phyloP scores from a whole-genome alignment of 2,113 vertebrate genomes.

The Myotis davidii region DNA sequence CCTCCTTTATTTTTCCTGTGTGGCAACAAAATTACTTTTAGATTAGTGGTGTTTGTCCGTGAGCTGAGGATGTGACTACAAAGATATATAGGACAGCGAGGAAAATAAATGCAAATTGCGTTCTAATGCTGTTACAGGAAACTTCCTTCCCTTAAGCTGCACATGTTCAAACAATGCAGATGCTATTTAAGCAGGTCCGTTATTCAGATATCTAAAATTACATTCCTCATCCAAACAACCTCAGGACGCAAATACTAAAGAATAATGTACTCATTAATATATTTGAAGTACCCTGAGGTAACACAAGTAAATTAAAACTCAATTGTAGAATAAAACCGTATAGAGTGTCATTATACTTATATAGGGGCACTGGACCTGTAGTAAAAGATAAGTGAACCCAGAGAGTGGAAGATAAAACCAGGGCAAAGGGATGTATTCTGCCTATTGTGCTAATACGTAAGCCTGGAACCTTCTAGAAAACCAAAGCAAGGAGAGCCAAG shows the following conservation, averaged over 20 bases:
- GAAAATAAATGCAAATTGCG: conserved; percentile 44
- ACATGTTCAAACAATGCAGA: not conserved
- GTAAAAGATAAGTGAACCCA: not conserved
- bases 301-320: conserved; percentile 54
- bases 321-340: not conserved
- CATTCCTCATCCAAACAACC: conserved; percentile 13
- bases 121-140: not conserved
- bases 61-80: not conserved
- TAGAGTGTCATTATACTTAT: not conserved
- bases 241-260: not conserved
- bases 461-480: not conserved
- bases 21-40: conserved; percentile 31
- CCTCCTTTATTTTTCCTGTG: not conserved
- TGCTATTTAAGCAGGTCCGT: not conserved
- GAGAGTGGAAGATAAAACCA: not conserved
- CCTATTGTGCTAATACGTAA: not conserved
- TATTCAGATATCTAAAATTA: conserved; percentile 56
- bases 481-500: not conserved
- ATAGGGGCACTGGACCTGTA: not conserved
- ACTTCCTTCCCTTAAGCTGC: not conserved
- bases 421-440: not conserved
- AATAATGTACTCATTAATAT: conserved; percentile 45
- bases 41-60: not conserved
- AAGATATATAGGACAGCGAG: not conserved
- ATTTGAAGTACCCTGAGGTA: conserved; percentile 46